Conservation (phyloP, 2,888 invertebrate species). For the Ferrisia virgata region DNA sequence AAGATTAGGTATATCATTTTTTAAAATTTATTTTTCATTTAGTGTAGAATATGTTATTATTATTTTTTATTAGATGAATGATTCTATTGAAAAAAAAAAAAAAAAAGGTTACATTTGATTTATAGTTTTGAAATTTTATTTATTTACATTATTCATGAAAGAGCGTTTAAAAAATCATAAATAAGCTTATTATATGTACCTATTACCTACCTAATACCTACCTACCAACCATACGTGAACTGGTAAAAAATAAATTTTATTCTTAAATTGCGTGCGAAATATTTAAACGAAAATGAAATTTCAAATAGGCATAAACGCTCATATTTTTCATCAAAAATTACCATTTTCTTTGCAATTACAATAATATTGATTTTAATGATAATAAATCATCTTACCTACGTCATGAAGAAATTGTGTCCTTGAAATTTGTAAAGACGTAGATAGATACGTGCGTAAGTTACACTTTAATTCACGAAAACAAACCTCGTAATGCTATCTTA, state of each 20-base stretch:
- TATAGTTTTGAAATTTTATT: too few relatives aligned
- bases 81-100: too few relatives aligned
- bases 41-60: too few relatives aligned
- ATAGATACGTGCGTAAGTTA: not conserved
- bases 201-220: too few relatives aligned
- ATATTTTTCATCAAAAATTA: not conserved
- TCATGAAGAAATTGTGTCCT: not conserved
- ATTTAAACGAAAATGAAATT: not conserved
- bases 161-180: too few relatives aligned
- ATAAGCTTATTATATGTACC: too few relatives aligned
- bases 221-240: too few relatives aligned
- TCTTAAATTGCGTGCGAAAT: not conserved
- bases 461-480: not conserved
- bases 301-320: not conserved
- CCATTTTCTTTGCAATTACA: not conserved
- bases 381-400: not conserved
- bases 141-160: too few relatives aligned
- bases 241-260: not conserved
- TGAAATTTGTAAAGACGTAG: not conserved
- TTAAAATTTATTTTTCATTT: too few relatives aligned
- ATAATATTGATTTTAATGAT: not conserved
- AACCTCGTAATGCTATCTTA: not conserved
- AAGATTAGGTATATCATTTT: not conserved
- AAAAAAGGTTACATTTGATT: too few relatives aligned
- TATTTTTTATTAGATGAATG: too few relatives aligned